Conservation (phyloP, 2,888 invertebrate species). For the Nectonema munidae region DNA sequence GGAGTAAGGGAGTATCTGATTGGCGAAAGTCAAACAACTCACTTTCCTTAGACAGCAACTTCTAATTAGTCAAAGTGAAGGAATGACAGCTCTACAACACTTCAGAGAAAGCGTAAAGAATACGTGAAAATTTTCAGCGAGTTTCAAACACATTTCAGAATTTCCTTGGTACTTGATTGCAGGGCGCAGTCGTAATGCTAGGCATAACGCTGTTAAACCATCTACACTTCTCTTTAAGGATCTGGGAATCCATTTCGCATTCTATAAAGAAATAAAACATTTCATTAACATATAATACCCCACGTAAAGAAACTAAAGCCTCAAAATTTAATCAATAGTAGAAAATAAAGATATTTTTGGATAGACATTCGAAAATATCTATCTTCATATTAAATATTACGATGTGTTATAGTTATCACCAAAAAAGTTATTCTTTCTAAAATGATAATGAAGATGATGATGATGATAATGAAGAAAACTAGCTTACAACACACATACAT, state of each 20-base stretch:
- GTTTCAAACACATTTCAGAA: slow-evolving; percentile 44
- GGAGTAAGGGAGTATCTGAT: slow-evolving; percentile 33
- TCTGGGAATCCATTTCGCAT: slow-evolving; percentile 39
- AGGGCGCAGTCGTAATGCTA: slow-evolving; percentile 63
- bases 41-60: slow-evolving; percentile 52
- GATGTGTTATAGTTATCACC: no score
- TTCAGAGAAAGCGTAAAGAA: no score
- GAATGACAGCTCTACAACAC: slow-evolving; percentile 9
- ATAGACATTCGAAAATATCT: no score
- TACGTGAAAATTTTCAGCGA: slow-evolving; percentile 45
- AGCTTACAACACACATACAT: no score
- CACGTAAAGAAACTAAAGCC: no score
- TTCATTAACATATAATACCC: no score
- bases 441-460: no score
- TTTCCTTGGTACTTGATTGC: slow-evolving; percentile 53
- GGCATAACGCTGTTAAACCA: slow-evolving; percentile 46
- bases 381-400: no score
- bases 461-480: no score
- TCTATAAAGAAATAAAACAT: slow-evolving; percentile 21
- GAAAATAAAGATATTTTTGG: no score
- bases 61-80: slow-evolving; percentile 26
- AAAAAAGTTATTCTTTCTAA: no score
- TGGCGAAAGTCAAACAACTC: slow-evolving; percentile 52
- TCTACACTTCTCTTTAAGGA: slow-evolving; percentile 45
- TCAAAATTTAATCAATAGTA: no score